Evolutionary conservation across 1,140 invertebrate species (phyloP).

Genomic region (Spodoptera litura): DNA sequence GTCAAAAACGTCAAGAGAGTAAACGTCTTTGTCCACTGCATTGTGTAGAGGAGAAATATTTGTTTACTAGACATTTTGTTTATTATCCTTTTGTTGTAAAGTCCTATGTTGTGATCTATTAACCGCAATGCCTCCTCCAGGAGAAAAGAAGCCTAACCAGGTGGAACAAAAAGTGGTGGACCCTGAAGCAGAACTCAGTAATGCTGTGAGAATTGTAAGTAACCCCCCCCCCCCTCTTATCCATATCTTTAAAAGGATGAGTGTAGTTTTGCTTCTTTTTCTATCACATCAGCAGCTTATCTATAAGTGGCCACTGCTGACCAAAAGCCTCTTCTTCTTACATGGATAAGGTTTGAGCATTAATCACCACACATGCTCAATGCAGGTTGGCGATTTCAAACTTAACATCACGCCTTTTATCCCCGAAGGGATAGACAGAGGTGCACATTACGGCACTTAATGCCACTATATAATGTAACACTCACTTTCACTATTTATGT

Average conservation of each 20-base stretch:
- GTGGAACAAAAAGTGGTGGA: slow-evolving; percentile 76
- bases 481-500: too few relatives aligned
- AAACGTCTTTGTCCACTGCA: slow-evolving; percentile 1
- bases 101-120: slow-evolving; percentile 35
- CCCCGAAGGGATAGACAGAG: too few relatives aligned
- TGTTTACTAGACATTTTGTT: slow-evolving; percentile 16
- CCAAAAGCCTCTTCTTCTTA: too few relatives aligned
- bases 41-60: slow-evolving; percentile 10
- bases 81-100: slow-evolving; percentile 21
- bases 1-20: background rate
- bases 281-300: too few relatives aligned
- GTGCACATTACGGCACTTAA: too few relatives aligned
- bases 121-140: slow-evolving; percentile 69
- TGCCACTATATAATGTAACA: too few relatives aligned
- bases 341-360: too few relatives aligned
- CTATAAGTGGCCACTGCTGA: too few relatives aligned
- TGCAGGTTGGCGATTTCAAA: too few relatives aligned
- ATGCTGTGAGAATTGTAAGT: slow-evolving; percentile 74
- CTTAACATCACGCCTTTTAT: too few relatives aligned
- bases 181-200: slow-evolving; percentile 80
- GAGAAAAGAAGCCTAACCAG: slow-evolving; percentile 66
- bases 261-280: too few relatives aligned
- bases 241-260: background rate
- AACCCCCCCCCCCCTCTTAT: background rate
- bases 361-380: too few relatives aligned